A percentile compares a stretch with the other conserved stretches of the same genome.
Conservation (phyloP, 1,140 invertebrate species). For the Bombus terrestris region DNA sequence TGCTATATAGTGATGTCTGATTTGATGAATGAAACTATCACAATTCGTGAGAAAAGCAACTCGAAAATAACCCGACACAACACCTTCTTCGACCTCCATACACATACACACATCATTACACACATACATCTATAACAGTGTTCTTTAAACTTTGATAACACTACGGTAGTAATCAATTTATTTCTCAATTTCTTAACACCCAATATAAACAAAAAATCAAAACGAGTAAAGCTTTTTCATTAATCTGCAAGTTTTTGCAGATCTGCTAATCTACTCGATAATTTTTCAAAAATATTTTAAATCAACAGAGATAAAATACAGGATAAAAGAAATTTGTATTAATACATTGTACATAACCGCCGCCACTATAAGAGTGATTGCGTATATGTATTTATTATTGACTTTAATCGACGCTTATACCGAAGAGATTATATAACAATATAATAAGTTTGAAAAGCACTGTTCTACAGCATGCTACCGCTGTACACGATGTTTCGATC, state of each 20-base stretch:
- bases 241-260: neutral
- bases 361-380: too few species aligned
- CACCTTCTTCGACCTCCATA: neutral
- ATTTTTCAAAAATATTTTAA: too few species aligned
- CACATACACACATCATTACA: neutral
- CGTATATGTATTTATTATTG: too few species aligned
- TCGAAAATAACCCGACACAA: constrained; percentile 3
- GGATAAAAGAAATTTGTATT: neutral
- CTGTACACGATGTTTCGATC: constrained; percentile 58
- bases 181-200: neutral
- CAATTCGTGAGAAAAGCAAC: constrained; percentile 24
- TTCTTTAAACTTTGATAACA: constrained; percentile 10
- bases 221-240: too few species aligned
- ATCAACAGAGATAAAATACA: neutral
- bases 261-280: neutral
- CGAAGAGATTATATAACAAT: neutral
- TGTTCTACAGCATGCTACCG: constrained; percentile 60
- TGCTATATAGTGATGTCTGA: constrained; percentile 62
- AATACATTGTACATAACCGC: too few species aligned
- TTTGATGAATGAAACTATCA: constrained; percentile 35
- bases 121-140: constrained; percentile 15
- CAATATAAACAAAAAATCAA: neutral
- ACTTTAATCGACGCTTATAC: too few species aligned
- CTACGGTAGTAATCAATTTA: neutral
- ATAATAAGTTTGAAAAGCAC: constrained; percentile 21